Evolutionary conservation across 2,888 invertebrate species (phyloP).

Genomic region (Colostygia pectinataria): DNA sequence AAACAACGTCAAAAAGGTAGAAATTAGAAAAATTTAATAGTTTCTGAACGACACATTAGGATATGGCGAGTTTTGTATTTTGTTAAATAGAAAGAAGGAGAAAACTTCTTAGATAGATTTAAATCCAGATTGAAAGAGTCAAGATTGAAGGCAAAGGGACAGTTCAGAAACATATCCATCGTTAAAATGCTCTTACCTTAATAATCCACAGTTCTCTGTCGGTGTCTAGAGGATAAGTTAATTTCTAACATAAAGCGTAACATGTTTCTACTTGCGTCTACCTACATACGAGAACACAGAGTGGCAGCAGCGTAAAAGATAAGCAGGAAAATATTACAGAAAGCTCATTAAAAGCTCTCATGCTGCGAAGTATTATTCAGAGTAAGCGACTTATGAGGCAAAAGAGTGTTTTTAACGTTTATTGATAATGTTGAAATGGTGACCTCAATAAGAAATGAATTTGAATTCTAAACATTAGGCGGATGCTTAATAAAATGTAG

Average conservation of each 20-base stretch:
- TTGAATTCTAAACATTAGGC: not conserved
- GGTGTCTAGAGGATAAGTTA: conserved; percentile 59
- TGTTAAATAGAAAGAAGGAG: conserved; percentile 13
- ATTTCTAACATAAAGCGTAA: conserved; percentile 56
- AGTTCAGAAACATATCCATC: conserved; percentile 36
- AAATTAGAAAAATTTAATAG: conserved; percentile 18
- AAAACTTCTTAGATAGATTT: conserved; percentile 12
- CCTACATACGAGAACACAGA: conserved; percentile 28
- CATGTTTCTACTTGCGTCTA: conserved; percentile 41
- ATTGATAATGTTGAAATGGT: not conserved
- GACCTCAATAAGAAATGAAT: no score
- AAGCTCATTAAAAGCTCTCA: conserved; percentile 34
- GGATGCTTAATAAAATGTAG: not conserved
- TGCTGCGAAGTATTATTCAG: conserved; percentile 31
- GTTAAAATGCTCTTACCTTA: conserved; percentile 58
- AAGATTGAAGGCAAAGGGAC: conserved; percentile 30
- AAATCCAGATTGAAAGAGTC: conserved; percentile 22
- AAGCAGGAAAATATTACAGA: conserved; percentile 38
- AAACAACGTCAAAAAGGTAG: conserved; percentile 20
- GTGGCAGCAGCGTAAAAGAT: conserved; percentile 31
- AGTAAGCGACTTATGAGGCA: conserved; percentile 34
- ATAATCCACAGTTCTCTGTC: conserved; percentile 50
- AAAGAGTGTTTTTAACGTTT: conserved; percentile 29
- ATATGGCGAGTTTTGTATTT: conserved; percentile 1
- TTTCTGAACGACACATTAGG: conserved; percentile 11